phyloP scores from a whole-genome alignment of 2,113 vertebrate species.

The Siphamia tubifer region DNA sequence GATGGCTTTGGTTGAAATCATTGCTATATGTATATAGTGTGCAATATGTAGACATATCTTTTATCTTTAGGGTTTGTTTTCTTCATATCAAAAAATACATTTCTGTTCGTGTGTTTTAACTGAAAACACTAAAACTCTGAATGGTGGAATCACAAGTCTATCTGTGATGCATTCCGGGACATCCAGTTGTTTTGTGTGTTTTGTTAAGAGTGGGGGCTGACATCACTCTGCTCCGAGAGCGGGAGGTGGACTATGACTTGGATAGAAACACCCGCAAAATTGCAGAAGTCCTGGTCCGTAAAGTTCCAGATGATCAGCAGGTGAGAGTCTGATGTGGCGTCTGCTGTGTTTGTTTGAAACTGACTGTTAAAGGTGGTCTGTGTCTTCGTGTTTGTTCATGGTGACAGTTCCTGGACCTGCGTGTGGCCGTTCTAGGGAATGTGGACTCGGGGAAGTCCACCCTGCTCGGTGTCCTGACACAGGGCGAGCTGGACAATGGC shows the following conservation, averaged over 20 bases:
- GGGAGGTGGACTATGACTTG: constrained; percentile 90
- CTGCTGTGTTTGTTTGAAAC: not conserved
- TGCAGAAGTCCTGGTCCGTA: constrained; percentile 93
- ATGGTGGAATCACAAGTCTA: no score
- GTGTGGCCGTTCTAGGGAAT: constrained; percentile 95
- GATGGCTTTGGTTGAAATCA: no score
- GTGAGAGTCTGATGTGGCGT: constrained; percentile 64
- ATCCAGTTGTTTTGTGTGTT: not conserved
- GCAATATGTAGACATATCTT: no score
- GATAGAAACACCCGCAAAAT: constrained; percentile 88
- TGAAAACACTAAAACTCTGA: no score
- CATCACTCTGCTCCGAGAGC: constrained; percentile 91
- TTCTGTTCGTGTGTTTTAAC: no score
- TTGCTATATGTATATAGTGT: no score
- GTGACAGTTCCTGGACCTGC: constrained; percentile 91
- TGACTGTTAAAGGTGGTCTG: not conserved
- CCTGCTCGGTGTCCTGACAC: constrained; percentile 92
- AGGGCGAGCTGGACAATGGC: constrained; percentile 96
- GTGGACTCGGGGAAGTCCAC: constrained; percentile 97
- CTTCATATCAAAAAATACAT: no score
- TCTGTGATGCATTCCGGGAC: no score
- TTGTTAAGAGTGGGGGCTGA: constrained; percentile 93
- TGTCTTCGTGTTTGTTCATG: not conserved
- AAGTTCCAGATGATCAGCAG: constrained; percentile 97
- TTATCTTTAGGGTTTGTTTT: no score